These are phyloP conservation scores for Chironex yamaguchii DNA, from an alignment of 30 jellyfish, hydroid and myxozoan species.

Conservation along the genomic window DNA sequence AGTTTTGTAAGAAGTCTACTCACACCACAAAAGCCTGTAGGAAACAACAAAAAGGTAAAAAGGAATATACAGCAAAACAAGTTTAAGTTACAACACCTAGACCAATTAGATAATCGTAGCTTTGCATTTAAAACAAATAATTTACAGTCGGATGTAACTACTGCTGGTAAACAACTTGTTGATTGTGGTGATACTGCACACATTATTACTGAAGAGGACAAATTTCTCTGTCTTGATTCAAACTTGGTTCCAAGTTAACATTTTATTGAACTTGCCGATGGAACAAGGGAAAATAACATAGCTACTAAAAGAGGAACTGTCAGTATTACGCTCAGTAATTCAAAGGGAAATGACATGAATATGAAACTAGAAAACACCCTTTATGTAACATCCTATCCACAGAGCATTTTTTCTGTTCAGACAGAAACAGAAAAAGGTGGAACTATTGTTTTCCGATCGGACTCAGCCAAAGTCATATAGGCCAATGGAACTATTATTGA, in stretches of 20 bases:
- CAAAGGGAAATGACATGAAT: slow-evolving; percentile 5
- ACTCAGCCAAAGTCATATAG: slow-evolving; percentile 2
- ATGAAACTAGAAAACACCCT: slow-evolving; percentile 49
- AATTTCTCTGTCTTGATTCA: slow-evolving; percentile 17
- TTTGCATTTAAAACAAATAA: background rate
- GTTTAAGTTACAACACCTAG: background rate
- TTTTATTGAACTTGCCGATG: slow-evolving; percentile 78
- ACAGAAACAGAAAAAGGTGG: slow-evolving; percentile 64
- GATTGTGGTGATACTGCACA: slow-evolving; percentile 75
- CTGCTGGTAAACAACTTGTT: slow-evolving; percentile 7
- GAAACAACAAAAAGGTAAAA: no score
- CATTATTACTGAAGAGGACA: slow-evolving; percentile 10
- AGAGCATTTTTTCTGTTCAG: slow-evolving; percentile 58
- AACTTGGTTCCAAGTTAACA: slow-evolving; percentile 55
- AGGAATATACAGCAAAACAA: no score
- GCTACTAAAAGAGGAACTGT: slow-evolving; percentile 63
- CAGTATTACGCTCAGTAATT: slow-evolving; percentile 5
- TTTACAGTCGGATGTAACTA: slow-evolving; percentile 1
- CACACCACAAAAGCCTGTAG: no score
- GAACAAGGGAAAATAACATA: slow-evolving; percentile 40
- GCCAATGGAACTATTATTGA: slow-evolving; percentile 44
- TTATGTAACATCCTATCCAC: slow-evolving; percentile 39
- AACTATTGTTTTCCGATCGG: background rate
- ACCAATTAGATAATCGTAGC: background rate
- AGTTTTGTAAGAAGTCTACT: background rate